Percentiles rank a stretch among this genome's conserved stretches.
These are phyloP conservation scores for Polydrusus cervinus DNA, from an alignment of 2,888 invertebrate genomes.

Conservation along the genomic window DNA sequence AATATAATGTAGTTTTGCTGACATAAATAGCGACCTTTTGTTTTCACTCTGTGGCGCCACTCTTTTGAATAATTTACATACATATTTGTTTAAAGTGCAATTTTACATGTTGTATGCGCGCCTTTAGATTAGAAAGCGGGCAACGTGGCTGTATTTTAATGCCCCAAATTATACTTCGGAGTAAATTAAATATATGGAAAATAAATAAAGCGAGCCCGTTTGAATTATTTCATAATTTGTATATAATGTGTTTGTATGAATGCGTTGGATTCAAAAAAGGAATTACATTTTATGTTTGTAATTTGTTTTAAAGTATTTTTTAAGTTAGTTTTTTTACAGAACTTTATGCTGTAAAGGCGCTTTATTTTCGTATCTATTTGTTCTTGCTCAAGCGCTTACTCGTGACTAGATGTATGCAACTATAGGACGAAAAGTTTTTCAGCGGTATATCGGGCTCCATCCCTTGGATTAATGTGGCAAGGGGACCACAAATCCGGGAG, in stretches of 20 bases:
- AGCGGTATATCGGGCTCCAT: no score
- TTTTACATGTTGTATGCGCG: slow-evolving; percentile 40
- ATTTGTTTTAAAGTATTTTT: no score
- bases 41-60: slow-evolving; percentile 24
- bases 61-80: slow-evolving; percentile 52
- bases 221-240: slow-evolving; percentile 2
- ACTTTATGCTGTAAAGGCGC: no score
- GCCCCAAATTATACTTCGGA: slow-evolving; percentile 24
- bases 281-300: not conserved
- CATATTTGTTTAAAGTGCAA: slow-evolving; percentile 45
- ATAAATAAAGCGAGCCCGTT: not conserved
- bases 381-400: no score
- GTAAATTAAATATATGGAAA: slow-evolving; percentile 18
- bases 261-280: not conserved
- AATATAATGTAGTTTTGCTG: slow-evolving; percentile 47
- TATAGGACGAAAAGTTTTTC: no score
- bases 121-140: slow-evolving; percentile 26
- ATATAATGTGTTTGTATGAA: not conserved
- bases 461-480: no score
- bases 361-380: no score
- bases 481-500: no score
- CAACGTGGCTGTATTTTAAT: slow-evolving; percentile 12
- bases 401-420: no score
- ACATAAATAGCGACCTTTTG: slow-evolving; percentile 40
- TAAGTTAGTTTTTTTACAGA: no score